These are phyloP conservation scores for Aulostomus chinensis DNA, from an alignment of 2,797 vertebrate species.

Conservation along the genomic window DNA sequence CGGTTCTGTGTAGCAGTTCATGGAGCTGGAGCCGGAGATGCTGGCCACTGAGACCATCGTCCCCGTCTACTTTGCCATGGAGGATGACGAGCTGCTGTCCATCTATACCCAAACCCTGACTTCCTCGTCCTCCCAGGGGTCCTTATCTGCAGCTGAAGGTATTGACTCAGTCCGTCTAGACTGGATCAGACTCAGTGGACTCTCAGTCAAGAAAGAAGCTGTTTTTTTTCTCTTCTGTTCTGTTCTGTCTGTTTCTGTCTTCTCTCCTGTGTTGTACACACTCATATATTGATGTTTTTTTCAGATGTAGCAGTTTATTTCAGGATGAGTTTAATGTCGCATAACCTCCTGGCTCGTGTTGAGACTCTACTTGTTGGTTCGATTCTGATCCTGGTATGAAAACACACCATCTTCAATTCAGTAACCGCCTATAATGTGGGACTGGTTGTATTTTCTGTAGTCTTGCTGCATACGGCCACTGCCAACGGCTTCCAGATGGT, in stretches of 20 bases:
- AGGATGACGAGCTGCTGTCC: slow-evolving; percentile 93
- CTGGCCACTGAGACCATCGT: slow-evolving; percentile 95
- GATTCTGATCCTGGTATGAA: too few relatives aligned
- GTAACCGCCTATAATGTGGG: too few relatives aligned
- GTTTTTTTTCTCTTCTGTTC: too few relatives aligned
- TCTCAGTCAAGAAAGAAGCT: too few relatives aligned
- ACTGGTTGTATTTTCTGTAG: slow-evolving; percentile 61
- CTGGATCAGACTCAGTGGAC: too few relatives aligned
- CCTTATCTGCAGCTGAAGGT: slow-evolving; percentile 96
- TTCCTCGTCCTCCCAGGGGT: slow-evolving; percentile 90
- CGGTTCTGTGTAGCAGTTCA: slow-evolving; percentile 89
- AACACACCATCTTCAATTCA: too few relatives aligned
- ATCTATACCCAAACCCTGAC: slow-evolving; percentile 94
- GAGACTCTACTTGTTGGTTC: too few relatives aligned
- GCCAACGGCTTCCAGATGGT: slow-evolving; percentile 99
- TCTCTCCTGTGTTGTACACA: too few relatives aligned
- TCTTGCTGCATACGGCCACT: slow-evolving; percentile 94
- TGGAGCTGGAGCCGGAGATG: slow-evolving; percentile 98
- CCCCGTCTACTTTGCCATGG: slow-evolving; percentile 96
- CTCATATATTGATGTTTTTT: too few relatives aligned
- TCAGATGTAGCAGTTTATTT: too few relatives aligned
- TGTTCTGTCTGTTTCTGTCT: background rate
- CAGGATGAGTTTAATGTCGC: too few relatives aligned
- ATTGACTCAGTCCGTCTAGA: slow-evolving; percentile 8
- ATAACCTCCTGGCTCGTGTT: too few relatives aligned